Evolutionary conservation across 1,140 invertebrate genomes (phyloP).

Genomic region (Bombyx mandarina): DNA sequence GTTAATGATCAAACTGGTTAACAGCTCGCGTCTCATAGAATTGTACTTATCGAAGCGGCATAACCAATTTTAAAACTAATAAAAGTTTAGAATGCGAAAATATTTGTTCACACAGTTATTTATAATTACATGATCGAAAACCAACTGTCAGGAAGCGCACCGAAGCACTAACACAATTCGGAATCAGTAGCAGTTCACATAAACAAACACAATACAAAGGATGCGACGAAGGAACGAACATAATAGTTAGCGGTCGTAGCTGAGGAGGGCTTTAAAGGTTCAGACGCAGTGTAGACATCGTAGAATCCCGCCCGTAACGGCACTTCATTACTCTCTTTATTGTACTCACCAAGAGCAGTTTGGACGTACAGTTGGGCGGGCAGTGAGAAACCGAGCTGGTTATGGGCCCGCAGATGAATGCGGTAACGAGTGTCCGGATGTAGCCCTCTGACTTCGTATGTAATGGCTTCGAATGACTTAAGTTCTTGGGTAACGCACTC

Average conservation of each 20-base stretch:
- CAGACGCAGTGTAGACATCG: constrained; percentile 59
- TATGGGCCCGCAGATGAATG: constrained; percentile 87
- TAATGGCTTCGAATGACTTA: constrained; percentile 73
- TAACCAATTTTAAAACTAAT: constrained; percentile 11
- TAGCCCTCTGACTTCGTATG: constrained; percentile 77
- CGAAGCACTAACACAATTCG: constrained; percentile 11
- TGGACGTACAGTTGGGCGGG: constrained; percentile 82
- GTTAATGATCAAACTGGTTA: constrained; percentile 16
- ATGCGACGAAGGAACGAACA: constrained; percentile 26
- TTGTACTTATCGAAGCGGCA: constrained; percentile 22
- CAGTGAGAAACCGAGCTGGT: constrained; percentile 84
- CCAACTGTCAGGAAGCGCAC: constrained; percentile 5
- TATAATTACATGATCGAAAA: too few species aligned
- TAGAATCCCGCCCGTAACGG: constrained; percentile 64
- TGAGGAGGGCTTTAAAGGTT: constrained; percentile 36
- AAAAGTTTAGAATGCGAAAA: constrained; percentile 9
- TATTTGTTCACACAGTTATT: constrained; percentile 9
- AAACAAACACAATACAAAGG: constrained; percentile 36
- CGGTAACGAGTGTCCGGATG: constrained; percentile 84
- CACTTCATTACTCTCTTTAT: constrained; percentile 53
- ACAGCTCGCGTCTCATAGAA: constrained; percentile 18
- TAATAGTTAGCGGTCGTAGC: constrained; percentile 31
- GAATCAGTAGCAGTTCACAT: constrained; percentile 27
- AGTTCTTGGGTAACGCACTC: constrained; percentile 73
- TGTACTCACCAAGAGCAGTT: constrained; percentile 87